Base-by-base conservation (phyloP, 2,797 vertebrate genomes). In the Phyllotis vaccarum region DNA sequence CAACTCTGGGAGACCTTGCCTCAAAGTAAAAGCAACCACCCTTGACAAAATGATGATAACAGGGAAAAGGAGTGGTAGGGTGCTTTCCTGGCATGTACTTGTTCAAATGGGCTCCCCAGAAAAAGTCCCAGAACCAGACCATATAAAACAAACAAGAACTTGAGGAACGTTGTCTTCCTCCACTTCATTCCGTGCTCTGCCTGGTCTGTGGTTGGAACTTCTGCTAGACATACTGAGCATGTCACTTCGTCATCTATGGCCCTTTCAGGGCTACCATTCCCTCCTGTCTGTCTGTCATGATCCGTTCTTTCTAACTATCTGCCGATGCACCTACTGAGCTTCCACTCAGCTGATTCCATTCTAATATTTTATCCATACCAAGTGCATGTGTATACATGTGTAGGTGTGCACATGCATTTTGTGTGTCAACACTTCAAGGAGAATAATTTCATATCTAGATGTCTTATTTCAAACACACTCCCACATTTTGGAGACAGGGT, bases 251-350 rank as follows among this genome's bases (percentile, higher is more conserved):
- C 34, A 17, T 37, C 49, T 19, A 16, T 6, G 34, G 85, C 66
- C 58, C 31, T 29, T 54, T 37, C 83, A 37, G 64, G 64, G 34
- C 40, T 40, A 29, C 49, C 34, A 29, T 11, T 56, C 10, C 16
- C 52, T 34, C 68, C 64, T 60, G 62, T 92, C 54, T 75, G 19
- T 62, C 22, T 11, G 43, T 82, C 43, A 86, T 46, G 64, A 54
- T 52, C 49, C 21, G 29, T 91, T 70, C 62, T 93, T 96, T 58
- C 34, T 92, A 88, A 66, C 34, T 60, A 83, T 54, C 17, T 94
- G 31, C 82, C 81, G 72, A 54, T 56, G 24, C 19, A 68, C 37
- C 83, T n/a, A 91, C 14, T 43, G 54, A 75, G 64, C 60, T 54
- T 78, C 74, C n/a, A 81, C 31, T 62, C 56, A 29, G 13, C 49